Percentiles rank a stretch among this genome's conserved stretches.
Conservation (phyloP, 2,888 invertebrate genomes). For the Allacma fusca region DNA sequence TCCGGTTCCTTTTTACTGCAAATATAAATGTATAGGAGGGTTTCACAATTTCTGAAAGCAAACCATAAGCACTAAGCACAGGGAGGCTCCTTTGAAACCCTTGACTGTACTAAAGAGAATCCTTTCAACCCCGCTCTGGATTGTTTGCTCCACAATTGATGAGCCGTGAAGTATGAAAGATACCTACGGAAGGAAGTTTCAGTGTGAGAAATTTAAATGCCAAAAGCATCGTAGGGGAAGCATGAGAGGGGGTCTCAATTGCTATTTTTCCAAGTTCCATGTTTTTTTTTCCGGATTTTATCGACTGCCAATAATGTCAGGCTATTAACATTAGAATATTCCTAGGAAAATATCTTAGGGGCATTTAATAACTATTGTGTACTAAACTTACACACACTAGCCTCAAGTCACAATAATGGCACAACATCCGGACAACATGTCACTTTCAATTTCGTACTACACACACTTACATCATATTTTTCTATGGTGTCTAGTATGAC, state of each 20-base stretch:
- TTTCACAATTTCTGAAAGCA: too few species aligned
- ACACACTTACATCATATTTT: too few species aligned
- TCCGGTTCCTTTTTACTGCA: constrained; percentile 9
- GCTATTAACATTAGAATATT: neutral
- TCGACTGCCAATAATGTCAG: neutral
- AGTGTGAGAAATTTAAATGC: too few species aligned
- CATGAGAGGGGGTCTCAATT: too few species aligned
- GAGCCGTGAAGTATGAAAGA: neutral
- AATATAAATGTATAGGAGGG: constrained; percentile 6
- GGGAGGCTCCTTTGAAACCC: neutral
- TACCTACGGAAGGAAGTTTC: too few species aligned
- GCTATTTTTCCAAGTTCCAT: neutral
- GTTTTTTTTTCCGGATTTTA: neutral
- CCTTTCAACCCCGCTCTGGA: neutral
- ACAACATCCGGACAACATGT: too few species aligned
- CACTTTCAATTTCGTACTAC: too few species aligned
- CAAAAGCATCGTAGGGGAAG: too few species aligned
- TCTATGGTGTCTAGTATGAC: too few species aligned
- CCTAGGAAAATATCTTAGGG: neutral
- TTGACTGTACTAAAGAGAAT: neutral
- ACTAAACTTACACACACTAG: too few species aligned
- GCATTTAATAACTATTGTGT: too few species aligned
- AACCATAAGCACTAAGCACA: neutral
- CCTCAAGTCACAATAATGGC: too few species aligned
- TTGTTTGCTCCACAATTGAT: constrained; percentile 16